Percentiles rank a stretch among this genome's conserved stretches.
Evolutionary conservation across 2,888 invertebrate genomes (phyloP).

Genomic region (Agrilus cyanescens): DNA sequence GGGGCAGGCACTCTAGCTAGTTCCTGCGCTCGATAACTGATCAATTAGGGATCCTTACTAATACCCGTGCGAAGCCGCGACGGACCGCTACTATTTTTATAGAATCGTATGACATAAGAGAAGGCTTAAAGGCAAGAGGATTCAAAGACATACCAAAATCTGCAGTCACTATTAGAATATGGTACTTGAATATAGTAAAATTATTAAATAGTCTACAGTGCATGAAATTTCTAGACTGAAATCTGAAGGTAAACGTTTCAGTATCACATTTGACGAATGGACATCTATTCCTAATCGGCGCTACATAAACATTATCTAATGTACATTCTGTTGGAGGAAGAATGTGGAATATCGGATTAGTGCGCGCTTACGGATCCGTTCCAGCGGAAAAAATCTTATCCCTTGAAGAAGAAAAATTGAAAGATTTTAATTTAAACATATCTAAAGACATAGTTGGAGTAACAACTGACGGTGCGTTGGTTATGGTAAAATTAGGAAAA

Average conservation of each 20-base stretch:
- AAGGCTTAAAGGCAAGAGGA: constrained; percentile 5
- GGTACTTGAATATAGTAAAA: constrained; percentile 8
- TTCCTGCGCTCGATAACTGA: too few species aligned
- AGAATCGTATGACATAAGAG: neutral
- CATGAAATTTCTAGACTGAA: constrained; percentile 9
- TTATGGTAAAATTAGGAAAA: constrained; percentile 3
- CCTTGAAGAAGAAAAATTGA: constrained; percentile 3
- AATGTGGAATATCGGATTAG: constrained; percentile 9
- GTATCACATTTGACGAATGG: constrained; percentile 11
- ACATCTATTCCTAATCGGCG: constrained; percentile 11
- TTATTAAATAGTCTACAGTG: constrained; percentile 3
- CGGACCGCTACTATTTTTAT: too few species aligned
- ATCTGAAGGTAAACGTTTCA: constrained; percentile 10
- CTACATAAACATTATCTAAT: constrained; percentile 8
- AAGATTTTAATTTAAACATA: constrained; percentile 4
- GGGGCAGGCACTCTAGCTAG: too few species aligned
- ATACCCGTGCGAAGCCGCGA: too few species aligned
- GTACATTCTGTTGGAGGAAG: constrained; percentile 8
- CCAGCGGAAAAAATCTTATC: constrained; percentile 8
- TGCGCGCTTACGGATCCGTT: constrained; percentile 8
- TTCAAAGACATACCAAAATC: constrained; percentile 8
- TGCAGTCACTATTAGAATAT: constrained; percentile 6
- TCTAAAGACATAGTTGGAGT: constrained; percentile 9
- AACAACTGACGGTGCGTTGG: constrained; percentile 3
- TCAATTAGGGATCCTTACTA: too few species aligned